Conservation (phyloP, 2,888 invertebrate genomes). For the Noctuana brunneofusca region DNA sequence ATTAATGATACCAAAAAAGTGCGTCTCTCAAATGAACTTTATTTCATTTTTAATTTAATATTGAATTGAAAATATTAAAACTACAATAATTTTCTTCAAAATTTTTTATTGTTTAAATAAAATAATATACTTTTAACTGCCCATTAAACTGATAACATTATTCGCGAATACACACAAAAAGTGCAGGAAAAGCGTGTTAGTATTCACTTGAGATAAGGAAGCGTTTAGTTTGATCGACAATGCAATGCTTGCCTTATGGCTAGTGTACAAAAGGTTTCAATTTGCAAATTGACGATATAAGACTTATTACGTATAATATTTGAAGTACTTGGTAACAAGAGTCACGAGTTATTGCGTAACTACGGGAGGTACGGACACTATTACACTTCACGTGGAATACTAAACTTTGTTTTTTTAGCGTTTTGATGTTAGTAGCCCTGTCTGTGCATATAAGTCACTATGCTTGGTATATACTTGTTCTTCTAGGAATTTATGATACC, state of each 20-base stretch:
- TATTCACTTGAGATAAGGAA: conserved; percentile 58
- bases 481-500: background rate
- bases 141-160: conserved; percentile 58
- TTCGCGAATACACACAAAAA: conserved; percentile 51
- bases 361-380: conserved; percentile 57
- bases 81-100: background rate
- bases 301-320: conserved; percentile 62
- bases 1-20: too few species aligned
- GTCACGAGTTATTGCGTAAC: conserved; percentile 81
- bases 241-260: conserved; percentile 49
- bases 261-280: conserved; percentile 45
- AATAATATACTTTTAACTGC: conserved; percentile 12
- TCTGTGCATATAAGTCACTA: too few species aligned
- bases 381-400: conserved; percentile 61
- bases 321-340: conserved; percentile 63
- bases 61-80: too few species aligned
- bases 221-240: conserved; percentile 40
- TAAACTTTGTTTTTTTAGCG: conserved; percentile 48
- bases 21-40: too few species aligned
- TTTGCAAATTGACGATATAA: conserved; percentile 45
- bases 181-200: conserved; percentile 64
- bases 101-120: background rate
- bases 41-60: too few species aligned
- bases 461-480: too few species aligned
- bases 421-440: background rate